These are phyloP conservation scores for Delphinapterus leucas DNA, from an alignment of 2,113 vertebrate genomes.

Conservation along the genomic window DNA sequence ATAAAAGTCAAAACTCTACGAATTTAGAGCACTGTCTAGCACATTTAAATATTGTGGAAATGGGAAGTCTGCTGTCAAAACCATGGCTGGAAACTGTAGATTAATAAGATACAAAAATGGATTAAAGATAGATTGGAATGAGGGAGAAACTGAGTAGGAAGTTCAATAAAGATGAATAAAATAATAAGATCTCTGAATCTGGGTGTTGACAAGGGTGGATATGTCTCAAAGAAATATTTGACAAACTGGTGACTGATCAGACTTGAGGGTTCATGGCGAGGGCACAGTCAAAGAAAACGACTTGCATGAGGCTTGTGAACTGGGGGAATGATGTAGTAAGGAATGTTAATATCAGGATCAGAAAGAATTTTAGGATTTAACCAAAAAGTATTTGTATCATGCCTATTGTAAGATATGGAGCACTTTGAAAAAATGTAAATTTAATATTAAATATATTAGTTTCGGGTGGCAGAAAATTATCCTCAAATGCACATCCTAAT, in stretches of 20 bases:
- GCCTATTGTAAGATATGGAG: background rate
- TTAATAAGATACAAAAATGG: background rate
- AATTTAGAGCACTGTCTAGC: background rate
- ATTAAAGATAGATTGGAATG: background rate
- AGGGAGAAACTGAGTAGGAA: background rate
- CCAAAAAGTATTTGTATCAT: background rate
- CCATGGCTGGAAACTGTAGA: background rate
- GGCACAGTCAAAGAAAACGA: background rate
- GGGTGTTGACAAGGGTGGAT: slow-evolving; percentile 8
- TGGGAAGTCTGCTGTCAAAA: background rate
- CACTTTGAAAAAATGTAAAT: background rate
- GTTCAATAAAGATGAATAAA: background rate
- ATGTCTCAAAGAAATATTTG: slow-evolving; percentile 26
- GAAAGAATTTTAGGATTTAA: background rate
- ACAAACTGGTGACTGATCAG: slow-evolving; percentile 9
- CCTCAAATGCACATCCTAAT: background rate
- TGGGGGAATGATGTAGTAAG: background rate
- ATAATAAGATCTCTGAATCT: background rate
- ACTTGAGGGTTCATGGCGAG: background rate
- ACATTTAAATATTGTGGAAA: background rate
- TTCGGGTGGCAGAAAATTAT: background rate
- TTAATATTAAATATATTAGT: background rate
- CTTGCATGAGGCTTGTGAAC: background rate
- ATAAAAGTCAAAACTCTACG: background rate
- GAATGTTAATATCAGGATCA: background rate